Percentiles rank a stretch among this genome's conserved stretches.
Conservation (phyloP, 2,113 vertebrate genomes). For the Polyodon spathula region DNA sequence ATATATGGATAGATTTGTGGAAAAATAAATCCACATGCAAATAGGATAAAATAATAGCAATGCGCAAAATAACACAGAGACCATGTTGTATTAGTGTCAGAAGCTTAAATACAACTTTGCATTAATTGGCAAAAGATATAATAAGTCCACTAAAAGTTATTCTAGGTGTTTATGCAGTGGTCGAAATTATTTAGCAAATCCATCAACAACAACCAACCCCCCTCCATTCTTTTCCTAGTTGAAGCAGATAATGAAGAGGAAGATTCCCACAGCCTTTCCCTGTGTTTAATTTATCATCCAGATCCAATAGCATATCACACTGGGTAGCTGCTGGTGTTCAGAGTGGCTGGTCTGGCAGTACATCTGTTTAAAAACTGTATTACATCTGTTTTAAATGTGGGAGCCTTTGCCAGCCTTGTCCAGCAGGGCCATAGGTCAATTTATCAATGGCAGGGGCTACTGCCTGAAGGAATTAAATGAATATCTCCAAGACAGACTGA, state of each 20-base stretch:
- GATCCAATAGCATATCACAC: constrained; percentile 5
- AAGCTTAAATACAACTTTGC: too few relatives aligned
- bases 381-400: constrained; percentile 28
- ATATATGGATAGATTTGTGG: too few relatives aligned
- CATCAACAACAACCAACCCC: neutral
- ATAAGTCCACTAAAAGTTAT: neutral
- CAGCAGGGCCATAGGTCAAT: constrained; percentile 32
- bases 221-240: neutral
- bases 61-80: too few relatives aligned
- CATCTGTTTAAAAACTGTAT: constrained; percentile 25
- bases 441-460: constrained; percentile 45
- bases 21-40: too few relatives aligned
- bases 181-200: neutral
- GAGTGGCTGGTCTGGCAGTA: constrained; percentile 1
- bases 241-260: neutral
- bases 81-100: too few relatives aligned
- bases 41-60: too few relatives aligned
- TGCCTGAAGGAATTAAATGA: constrained; percentile 37
- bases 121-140: too few relatives aligned
- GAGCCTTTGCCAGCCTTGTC: constrained; percentile 20
- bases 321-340: neutral
- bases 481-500: constrained; percentile 40
- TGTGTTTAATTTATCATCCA: constrained; percentile 4
- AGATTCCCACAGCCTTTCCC: fast-evolving
- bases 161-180: neutral